Conservation (phyloP, 2,888 invertebrate genomes). For the Ellobium chinense region DNA sequence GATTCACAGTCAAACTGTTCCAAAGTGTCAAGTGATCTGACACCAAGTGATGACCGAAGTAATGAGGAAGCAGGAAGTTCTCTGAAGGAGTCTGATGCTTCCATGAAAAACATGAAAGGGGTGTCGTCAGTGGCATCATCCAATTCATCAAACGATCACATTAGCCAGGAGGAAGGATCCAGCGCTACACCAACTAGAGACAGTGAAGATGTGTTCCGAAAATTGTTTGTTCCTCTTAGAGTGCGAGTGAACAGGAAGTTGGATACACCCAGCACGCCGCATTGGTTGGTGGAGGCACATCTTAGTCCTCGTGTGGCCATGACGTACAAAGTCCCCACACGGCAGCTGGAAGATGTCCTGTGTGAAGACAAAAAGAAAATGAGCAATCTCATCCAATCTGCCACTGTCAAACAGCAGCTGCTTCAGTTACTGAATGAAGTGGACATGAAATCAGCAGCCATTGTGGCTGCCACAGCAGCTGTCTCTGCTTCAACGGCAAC, state of each 20-base stretch:
- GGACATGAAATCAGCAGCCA: conserved; percentile 22
- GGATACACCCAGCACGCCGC: conserved; percentile 24
- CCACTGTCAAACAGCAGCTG: conserved; percentile 45
- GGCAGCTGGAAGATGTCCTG: conserved; percentile 38
- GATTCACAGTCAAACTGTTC: conserved; percentile 48
- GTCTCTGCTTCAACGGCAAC: not conserved
- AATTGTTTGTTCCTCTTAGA: conserved; percentile 47
- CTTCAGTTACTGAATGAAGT: conserved; percentile 49
- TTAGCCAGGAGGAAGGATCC: conserved; percentile 14
- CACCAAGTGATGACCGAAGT: conserved; percentile 70
- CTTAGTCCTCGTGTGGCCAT: conserved; percentile 41
- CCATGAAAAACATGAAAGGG: conserved; percentile 30
- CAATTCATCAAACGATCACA: conserved; percentile 37
- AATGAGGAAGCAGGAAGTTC: conserved; percentile 75
- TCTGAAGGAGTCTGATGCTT: conserved; percentile 69
- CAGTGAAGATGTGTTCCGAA: conserved; percentile 35
- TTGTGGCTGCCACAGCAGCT: not conserved
- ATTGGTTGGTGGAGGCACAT: conserved; percentile 48
- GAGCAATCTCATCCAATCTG: conserved; percentile 39
- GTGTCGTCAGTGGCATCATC: conserved; percentile 30
- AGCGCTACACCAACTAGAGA: not conserved
- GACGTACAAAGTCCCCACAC: conserved; percentile 40
- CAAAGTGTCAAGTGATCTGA: conserved; percentile 74
- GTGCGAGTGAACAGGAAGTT: conserved; percentile 14
- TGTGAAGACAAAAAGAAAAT: conserved; percentile 45